Base-by-base conservation (phyloP, 2,888 invertebrate species). In the Himalopsyche anomala region DNA sequence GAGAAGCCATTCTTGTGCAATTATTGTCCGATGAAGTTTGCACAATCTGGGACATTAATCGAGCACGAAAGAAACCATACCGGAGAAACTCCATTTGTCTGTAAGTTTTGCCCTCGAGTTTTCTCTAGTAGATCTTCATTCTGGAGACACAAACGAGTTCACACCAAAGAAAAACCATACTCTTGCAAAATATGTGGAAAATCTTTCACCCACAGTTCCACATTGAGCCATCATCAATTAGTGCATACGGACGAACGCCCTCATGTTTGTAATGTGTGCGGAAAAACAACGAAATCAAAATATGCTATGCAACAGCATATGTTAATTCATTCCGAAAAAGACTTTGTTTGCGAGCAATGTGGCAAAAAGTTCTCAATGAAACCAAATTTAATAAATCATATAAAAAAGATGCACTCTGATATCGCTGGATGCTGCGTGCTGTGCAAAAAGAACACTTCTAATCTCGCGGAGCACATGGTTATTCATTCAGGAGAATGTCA, bases 241-340 rank as follows among this genome's bases (percentile, higher is more conserved):
- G 92, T 92, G 0, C 93, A 93, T 89, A 91, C 91, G 3, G 91
- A 94, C 55, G 94, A 94, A 89, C 94, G 92, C 88, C 93, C 94
- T 5, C 94, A 92, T 89, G 91, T 91, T 0, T 95, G 95, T 88
- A 93, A 93, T 82, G 89, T 94, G 40, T 95, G 95, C 89, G 92
- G 91, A 89, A 93, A 94, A 84, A 90, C 92, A 0, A 92, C 94
- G 89, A 88, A 88, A 55, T 86, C 88, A 2, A 84, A 84, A 40
- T 86, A 85, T 38, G 86, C 87, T 11, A 80, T 89, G 38, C 84
- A 86, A 36, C 88, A 87, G 51, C 89, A 89, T 69, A 81, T 86
- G 86, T 19, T 80, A 4, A 81, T 85, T 1, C 89, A 89, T 55
- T 79, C 83, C 4, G 86, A 84, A 5, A 86, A 84, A 45, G 19